Conservation (phyloP, 2,888 invertebrate species). For the Synergus japonicus region DNA sequence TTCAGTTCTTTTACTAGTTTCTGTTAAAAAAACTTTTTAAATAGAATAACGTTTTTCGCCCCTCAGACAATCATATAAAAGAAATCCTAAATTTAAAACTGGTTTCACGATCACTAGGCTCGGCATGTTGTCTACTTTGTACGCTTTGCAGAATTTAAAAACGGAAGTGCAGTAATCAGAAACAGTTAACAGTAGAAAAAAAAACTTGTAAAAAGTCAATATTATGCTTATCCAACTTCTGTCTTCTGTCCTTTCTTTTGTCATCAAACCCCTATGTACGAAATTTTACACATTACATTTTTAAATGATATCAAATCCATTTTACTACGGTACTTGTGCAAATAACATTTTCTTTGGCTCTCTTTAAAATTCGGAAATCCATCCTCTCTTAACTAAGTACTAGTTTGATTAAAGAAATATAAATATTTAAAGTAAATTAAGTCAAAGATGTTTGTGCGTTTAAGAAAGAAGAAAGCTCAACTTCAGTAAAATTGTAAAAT, state of each 20-base stretch:
- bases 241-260: not conserved
- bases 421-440: not conserved
- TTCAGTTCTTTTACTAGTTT: not conserved
- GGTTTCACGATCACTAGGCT: not conserved
- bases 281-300: not conserved
- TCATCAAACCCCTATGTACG: not conserved
- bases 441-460: not conserved
- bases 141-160: not conserved
- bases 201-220: not conserved
- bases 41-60: not conserved
- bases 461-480: not conserved
- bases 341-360: not conserved
- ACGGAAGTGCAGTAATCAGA: not conserved
- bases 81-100: not conserved
- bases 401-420: not conserved
- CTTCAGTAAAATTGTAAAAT: not conserved
- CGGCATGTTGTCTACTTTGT: slow-evolving; percentile 5
- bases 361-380: not conserved
- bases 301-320: not conserved
- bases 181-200: not conserved
- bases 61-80: not conserved
- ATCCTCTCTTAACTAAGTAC: not conserved
- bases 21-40: not conserved
- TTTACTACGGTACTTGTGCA: not conserved
- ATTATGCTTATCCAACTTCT: not conserved